Percentiles rank a stretch among this genome's conserved stretches.
Evolutionary conservation across 2,888 invertebrate genomes (phyloP).

Genomic region (Shargacucullia verbasci): DNA sequence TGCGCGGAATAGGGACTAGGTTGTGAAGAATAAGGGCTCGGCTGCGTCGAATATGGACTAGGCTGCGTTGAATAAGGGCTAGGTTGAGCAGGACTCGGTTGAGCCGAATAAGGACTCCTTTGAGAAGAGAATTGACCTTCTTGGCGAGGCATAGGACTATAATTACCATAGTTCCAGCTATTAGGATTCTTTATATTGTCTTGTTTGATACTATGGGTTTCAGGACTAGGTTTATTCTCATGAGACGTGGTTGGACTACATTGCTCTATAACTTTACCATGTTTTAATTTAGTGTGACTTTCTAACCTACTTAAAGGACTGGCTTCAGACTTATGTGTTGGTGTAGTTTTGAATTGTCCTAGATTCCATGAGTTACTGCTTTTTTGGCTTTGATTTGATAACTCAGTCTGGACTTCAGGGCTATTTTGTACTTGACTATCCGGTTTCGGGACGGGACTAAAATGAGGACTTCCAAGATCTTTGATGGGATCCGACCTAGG

Average conservation of each 20-base stretch:
- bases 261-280: slow-evolving; percentile 81
- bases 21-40: slow-evolving; percentile 85
- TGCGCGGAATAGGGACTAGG: slow-evolving; percentile 85
- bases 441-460: slow-evolving; percentile 83
- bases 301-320: slow-evolving; percentile 84
- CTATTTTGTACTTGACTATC: slow-evolving; percentile 85
- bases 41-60: slow-evolving; percentile 83
- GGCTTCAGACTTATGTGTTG: slow-evolving; percentile 84
- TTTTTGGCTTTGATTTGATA: slow-evolving; percentile 65
- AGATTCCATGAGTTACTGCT: slow-evolving; percentile 79
- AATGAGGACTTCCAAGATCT: slow-evolving; percentile 81
- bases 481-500: slow-evolving; percentile 78
- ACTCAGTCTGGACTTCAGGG: slow-evolving; percentile 78
- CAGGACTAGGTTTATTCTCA: slow-evolving; percentile 84
- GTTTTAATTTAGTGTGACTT: slow-evolving; percentile 78
- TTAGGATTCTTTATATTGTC: slow-evolving; percentile 80
- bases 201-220: slow-evolving; percentile 75
- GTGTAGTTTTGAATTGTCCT: slow-evolving; percentile 82
- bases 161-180: slow-evolving; percentile 82
- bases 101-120: slow-evolving; percentile 84
- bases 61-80: slow-evolving; percentile 85
- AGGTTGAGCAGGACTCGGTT: slow-evolving; percentile 84
- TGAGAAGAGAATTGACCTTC: slow-evolving; percentile 83
- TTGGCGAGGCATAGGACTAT: slow-evolving; percentile 85
- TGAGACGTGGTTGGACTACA: slow-evolving; percentile 85